Percentiles rank a stretch among this genome's conserved stretches.
These are phyloP conservation scores for Pogonocherus hispidulus DNA, from an alignment of 2,888 invertebrate genomes.

Conservation along the genomic window DNA sequence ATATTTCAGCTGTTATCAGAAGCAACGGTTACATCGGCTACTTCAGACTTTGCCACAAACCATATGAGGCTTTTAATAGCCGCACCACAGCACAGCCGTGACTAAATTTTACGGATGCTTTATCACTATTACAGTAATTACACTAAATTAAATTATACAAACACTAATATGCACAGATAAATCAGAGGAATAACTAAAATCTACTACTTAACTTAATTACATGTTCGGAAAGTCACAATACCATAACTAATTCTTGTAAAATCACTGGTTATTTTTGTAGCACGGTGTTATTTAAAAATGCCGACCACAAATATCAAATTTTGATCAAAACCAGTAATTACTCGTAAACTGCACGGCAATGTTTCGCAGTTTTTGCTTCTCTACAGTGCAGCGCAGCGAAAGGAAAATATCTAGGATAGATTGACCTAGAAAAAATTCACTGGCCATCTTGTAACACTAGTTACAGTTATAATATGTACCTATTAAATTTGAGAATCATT, in stretches of 20 bases:
- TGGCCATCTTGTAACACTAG: too few species aligned
- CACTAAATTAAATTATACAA: conserved; percentile 1
- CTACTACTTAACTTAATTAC: neutral
- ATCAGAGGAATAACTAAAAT: neutral
- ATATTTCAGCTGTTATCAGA: conserved; percentile 16
- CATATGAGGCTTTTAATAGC: neutral
- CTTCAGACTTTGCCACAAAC: neutral
- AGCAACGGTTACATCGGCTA: neutral
- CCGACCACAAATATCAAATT: too few species aligned
- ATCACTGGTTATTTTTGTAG: too few species aligned
- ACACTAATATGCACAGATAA: neutral
- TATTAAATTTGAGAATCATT: too few species aligned
- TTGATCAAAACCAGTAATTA: too few species aligned
- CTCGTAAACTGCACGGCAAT: too few species aligned
- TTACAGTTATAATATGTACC: too few species aligned
- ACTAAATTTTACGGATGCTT: conserved; percentile 1
- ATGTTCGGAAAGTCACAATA: neutral
- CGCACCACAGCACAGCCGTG: neutral
- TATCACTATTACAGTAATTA: neutral
- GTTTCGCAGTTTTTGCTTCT: too few species aligned
- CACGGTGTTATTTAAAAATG: too few species aligned
- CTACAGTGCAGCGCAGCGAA: too few species aligned
- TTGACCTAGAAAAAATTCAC: too few species aligned
- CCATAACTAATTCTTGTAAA: neutral
- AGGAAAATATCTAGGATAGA: too few species aligned